These are phyloP conservation scores for Polyploca ridens DNA, from an alignment of 2,888 invertebrate species.

Conservation along the genomic window DNA sequence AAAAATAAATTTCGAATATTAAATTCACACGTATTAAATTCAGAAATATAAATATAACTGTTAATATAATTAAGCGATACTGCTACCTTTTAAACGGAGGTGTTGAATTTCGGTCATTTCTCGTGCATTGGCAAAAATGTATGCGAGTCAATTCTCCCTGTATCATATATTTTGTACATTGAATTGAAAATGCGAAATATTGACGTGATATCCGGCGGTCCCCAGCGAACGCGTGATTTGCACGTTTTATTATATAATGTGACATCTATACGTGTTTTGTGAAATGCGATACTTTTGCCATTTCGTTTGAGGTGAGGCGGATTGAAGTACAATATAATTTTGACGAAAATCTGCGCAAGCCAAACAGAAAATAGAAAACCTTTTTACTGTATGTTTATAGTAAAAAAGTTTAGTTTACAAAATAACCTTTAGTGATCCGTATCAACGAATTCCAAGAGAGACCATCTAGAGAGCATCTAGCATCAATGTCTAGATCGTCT, in stretches of 20 bases:
- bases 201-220: slow-evolving; percentile 15
- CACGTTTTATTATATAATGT: slow-evolving; percentile 29
- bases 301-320: slow-evolving; percentile 5
- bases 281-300: slow-evolving; percentile 11
- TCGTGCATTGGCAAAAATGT: not conserved
- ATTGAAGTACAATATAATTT: not conserved
- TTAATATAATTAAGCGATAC: not conserved
- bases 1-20: no score
- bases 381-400: not conserved
- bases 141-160: not conserved
- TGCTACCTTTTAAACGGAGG: not conserved
- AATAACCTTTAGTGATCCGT: not conserved
- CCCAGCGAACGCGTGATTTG: slow-evolving; percentile 24
- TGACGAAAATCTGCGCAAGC: not conserved
- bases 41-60: no score
- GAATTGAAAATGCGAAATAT: slow-evolving; percentile 22
- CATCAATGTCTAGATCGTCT: not conserved
- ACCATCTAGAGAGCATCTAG: not conserved
- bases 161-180: slow-evolving; percentile 6
- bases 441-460: not conserved
- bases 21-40: not conserved
- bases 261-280: slow-evolving; percentile 16
- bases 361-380: not conserved
- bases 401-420: not conserved
- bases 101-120: not conserved